Evolutionary conservation across 1,140 invertebrate genomes (phyloP), one percentile per base, ranked within the genome.

Genomic region (Penaeus chinensis): DNA sequence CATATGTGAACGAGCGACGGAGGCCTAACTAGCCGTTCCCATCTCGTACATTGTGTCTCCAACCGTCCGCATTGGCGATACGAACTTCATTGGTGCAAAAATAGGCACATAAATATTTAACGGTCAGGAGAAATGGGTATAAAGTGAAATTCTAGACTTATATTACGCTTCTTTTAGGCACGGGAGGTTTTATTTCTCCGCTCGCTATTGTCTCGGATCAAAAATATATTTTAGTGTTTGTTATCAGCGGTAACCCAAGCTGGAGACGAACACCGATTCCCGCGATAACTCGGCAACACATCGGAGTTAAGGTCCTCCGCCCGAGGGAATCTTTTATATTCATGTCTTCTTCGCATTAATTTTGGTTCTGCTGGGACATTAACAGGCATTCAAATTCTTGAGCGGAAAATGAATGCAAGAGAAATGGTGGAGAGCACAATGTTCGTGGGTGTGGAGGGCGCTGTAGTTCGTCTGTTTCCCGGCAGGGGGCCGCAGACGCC

Each of bases 381-480:
- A 82, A 63, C 61, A 80, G 63, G 62, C 71, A 60, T 85, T 79
- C 84, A 79, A 54, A 85, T 85, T 80, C 84, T 77, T 54, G 76
- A 61, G 78, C 76, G 84, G 69, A 76, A 77, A 85, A 77, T 42
- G 83, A 77, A 76, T 63, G 84, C 77, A 79, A 80, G 77, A 79
- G 84, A 61, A 85, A 85, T 54, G 61, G 66, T 24, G 84, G 71
- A 65, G 69, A 24, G 86, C 62, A 77, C 66, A 76, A 82, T 77
- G 86, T 82, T 60, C 27, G 80, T 82, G 80, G 86, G 86, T 87
- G 86, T 87, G 80, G 79, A 76, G 71, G 80, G 10, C 32, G 60
- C 20, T 87, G 86, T 87, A 83, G 80, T 87, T 87, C 86, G 86
- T 87, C 86, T 87, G 86, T 83, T 87, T 83, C 86, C 11, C 86